Percentiles rank a stretch among this genome's conserved stretches.
These are phyloP conservation scores for Acanthaster planci DNA, from an alignment of 35 echinoderm and acorn worm species.

Conservation along the genomic window DNA sequence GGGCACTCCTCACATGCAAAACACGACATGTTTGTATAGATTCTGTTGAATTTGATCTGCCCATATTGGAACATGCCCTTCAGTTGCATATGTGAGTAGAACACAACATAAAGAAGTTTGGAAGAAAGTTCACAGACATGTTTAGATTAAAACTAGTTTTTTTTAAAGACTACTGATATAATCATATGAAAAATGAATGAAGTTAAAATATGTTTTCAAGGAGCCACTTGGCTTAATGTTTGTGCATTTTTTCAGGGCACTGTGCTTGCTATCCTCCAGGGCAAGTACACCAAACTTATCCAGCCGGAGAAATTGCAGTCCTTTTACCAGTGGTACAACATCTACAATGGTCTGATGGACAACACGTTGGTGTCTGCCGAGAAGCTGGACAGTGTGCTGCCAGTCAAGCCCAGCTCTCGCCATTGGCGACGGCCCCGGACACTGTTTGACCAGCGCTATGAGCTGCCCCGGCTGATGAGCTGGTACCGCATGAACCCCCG, in stretches of 20 bases:
- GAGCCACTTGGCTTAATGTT: not conserved
- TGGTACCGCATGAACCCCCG: conserved; percentile 91
- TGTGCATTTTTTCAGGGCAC: conserved; percentile 60
- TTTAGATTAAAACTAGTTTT: not conserved
- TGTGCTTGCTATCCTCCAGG: conserved; percentile 72
- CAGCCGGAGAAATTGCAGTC: conserved; percentile 77
- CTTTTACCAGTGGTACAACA: conserved; percentile 96
- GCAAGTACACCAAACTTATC: conserved; percentile 79
- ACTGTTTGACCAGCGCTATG: conserved; percentile 80
- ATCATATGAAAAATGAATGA: not conserved
- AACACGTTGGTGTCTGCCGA: conserved; percentile 81
- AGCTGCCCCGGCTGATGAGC: conserved; percentile 76
- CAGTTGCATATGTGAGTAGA: no score
- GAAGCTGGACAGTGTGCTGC: conserved; percentile 49
- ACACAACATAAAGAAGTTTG: no score
- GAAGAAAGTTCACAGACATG: no score
- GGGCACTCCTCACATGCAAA: no score
- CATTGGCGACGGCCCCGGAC: conserved; percentile 70
- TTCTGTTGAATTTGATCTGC: no score
- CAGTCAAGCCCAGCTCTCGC: conserved; percentile 51
- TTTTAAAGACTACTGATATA: not conserved
- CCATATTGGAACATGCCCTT: no score
- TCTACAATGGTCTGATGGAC: conserved; percentile 84
- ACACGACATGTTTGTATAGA: no score
- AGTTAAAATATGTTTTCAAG: no score